Evolutionary conservation across 2,888 invertebrate genomes (phyloP), one percentile per base, ranked within the genome.

Genomic region (Lutraria lutraria): DNA sequence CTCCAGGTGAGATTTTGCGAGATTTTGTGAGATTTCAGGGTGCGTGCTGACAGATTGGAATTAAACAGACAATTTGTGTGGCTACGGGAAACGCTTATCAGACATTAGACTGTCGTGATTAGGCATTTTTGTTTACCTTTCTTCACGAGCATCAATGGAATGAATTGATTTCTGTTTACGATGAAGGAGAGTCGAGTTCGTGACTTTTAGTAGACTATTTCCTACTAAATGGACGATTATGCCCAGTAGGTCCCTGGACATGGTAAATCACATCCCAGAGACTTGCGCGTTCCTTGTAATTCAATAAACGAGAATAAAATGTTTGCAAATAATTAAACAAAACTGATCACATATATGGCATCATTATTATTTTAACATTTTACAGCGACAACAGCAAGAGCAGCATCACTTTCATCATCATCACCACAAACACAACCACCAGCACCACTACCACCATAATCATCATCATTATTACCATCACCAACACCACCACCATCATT

Each of bases 1-100:
- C 83, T 87, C 88, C 91, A 91, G 91, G 91, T 91, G 91, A 89
- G 89, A 87, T 82, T 89, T 83, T 81, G 56, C 81, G 68, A 79
- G 85, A 83, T 87, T 83, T 86, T 80, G 85, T 34, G 76, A 76
- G 76, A 76, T 76, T 34, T 76, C 76, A 76, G 80, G 54, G 72
- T 54, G 83, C 31, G 63, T 43, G 87, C 83, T 87, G 87, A 85
- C 85, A 85, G 85, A 85, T 80, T 56, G 34, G 85, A 85, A 85
- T 56, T 85, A 85, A 88, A 86, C 88, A 84, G 34, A 88, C 90
- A 83, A 86, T 88, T 79, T 90, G 88, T 90, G 90, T 88, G 90
- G 90, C 88, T 88, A 81, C 85, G 84, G 85, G 85, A 85, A 79
- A 76, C 31, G 85, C 56, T 79, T 79, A 85, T 85, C 79, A 85